Conservation (phyloP, 2,113 vertebrate genomes). For the Petrocephalus microphthalmus region DNA sequence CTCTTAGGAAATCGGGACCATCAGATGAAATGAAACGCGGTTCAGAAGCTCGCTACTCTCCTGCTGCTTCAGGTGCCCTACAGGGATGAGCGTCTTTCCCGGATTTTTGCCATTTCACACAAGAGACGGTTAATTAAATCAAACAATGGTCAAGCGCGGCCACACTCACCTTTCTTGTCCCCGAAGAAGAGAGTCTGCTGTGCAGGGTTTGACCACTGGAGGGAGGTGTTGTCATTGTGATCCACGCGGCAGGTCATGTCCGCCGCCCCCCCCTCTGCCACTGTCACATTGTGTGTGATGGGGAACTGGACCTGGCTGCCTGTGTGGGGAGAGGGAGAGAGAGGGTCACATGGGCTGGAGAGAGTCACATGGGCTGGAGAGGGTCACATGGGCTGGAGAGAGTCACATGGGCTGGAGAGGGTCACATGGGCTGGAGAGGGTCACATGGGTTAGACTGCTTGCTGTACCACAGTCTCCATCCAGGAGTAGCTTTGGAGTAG, state of each 20-base stretch:
- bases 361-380: conserved; percentile 14
- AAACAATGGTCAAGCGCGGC: neutral
- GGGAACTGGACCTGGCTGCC: conserved; percentile 77
- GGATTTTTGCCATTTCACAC: neutral
- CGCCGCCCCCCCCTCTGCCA: conserved; percentile 73
- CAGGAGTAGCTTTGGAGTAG: neutral
- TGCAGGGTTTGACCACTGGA: conserved; percentile 99
- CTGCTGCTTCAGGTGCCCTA: neutral
- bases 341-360: conserved; percentile 10
- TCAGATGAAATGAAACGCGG: neutral
- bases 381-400: no score
- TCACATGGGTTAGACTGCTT: neutral
- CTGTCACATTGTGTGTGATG: conserved; percentile 73
- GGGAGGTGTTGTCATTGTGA: conserved; percentile 99
- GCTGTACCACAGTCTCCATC: neutral
- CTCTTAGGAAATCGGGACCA: neutral
- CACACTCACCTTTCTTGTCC: conserved; percentile 70
- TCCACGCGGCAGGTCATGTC: conserved; percentile 81
- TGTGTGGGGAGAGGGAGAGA: conserved; percentile 30
- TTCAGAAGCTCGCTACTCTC: neutral
- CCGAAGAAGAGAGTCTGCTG: conserved; percentile 80
- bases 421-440: conserved; percentile 18
- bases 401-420: no score
- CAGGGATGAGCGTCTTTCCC: neutral
- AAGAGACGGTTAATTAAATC: neutral